Percentiles rank a stretch among this genome's conserved stretches.
These are phyloP conservation scores for Torymus auratus DNA, from an alignment of 2,888 invertebrate species.

Conservation along the genomic window DNA sequence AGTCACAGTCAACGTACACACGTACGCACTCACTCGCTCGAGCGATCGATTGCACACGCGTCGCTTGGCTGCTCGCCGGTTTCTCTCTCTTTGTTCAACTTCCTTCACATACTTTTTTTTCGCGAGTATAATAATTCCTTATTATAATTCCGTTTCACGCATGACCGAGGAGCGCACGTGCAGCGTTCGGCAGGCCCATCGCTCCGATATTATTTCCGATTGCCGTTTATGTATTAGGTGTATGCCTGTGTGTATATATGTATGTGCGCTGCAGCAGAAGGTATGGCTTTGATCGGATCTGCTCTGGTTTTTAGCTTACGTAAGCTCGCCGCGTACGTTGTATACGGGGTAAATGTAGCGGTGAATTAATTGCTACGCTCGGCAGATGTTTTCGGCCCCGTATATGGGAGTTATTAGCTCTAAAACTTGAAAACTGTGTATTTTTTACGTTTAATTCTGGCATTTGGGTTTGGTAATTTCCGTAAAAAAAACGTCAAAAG, in stretches of 20 bases:
- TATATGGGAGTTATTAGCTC: no score
- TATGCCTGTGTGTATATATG: background rate
- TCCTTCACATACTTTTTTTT: background rate
- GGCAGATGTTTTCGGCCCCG: no score
- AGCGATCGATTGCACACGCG: constrained; percentile 42
- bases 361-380: background rate
- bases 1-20: constrained; percentile 12
- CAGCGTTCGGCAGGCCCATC: background rate
- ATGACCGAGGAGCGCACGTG: constrained; percentile 21
- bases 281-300: background rate
- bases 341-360: no score
- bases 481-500: no score
- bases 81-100: background rate
- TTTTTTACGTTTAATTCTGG: no score
- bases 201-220: constrained; percentile 19
- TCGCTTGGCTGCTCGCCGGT: constrained; percentile 1
- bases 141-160: constrained; percentile 37
- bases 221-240: background rate
- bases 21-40: background rate
- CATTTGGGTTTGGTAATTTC: no score
- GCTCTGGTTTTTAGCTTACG: constrained; percentile 17
- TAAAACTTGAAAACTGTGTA: no score
- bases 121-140: constrained; percentile 7
- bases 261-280: no score
- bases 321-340: background rate